Evolutionary conservation across 2,888 invertebrate genomes (phyloP).

Genomic region (Arge pagana): DNA sequence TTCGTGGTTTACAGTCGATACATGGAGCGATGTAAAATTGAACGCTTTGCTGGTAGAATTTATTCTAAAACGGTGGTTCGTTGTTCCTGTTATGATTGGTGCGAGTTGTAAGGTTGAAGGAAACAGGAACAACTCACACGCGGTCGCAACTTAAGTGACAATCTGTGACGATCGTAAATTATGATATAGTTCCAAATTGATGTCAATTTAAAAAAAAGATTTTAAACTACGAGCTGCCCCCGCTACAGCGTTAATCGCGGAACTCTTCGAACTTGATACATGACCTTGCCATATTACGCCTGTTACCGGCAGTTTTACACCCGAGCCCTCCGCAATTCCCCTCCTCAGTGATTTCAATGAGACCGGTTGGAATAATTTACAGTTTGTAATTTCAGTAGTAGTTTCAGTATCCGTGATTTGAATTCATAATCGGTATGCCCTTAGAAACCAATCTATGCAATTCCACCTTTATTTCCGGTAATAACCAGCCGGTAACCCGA

Average conservation of each 20-base stretch:
- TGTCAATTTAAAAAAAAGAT: constrained; percentile 9
- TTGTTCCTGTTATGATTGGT: not conserved
- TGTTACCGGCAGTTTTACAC: constrained; percentile 2
- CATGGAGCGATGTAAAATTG: too few species aligned
- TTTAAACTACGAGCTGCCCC: constrained; percentile 1
- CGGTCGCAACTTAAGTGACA: not conserved
- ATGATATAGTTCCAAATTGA: not conserved
- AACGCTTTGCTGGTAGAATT: too few species aligned
- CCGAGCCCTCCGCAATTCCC: constrained; percentile 2
- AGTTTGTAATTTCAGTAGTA: constrained; percentile 18
- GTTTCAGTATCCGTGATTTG: not conserved
- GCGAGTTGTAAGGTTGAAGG: too few species aligned
- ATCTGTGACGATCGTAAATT: not conserved
- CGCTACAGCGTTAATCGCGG: constrained; percentile 5
- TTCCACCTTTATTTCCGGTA: constrained; percentile 5
- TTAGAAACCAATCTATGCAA: constrained; percentile 12
- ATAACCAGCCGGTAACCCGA: too few species aligned
- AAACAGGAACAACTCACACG: too few species aligned
- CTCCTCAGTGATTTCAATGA: constrained; percentile 13
- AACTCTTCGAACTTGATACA: constrained; percentile 48
- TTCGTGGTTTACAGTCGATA: too few species aligned
- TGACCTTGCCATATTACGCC: constrained; percentile 43
- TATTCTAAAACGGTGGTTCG: not conserved
- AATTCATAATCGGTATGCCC: constrained; percentile 9
- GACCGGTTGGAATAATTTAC: constrained; percentile 16